These are phyloP conservation scores for Notocelia uddmanniana DNA, from an alignment of 2,888 invertebrate species.

Conservation along the genomic window DNA sequence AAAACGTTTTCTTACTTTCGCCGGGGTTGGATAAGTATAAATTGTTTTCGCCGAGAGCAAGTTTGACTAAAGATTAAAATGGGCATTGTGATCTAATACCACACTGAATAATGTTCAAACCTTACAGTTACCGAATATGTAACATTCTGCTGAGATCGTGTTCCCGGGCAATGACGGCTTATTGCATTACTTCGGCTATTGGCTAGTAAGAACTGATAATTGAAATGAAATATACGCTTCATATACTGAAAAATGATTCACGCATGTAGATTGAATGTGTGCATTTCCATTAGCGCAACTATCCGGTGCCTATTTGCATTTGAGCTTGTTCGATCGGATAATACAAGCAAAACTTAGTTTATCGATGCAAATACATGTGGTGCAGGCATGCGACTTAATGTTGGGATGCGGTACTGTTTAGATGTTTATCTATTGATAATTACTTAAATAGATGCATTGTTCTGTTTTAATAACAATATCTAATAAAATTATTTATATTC, in stretches of 20 bases:
- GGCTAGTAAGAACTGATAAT: too few relatives aligned
- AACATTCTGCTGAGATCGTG: not conserved
- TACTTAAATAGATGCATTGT: not conserved
- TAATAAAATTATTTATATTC: too few relatives aligned
- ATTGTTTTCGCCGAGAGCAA: not conserved
- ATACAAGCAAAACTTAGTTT: slow-evolving; percentile 44
- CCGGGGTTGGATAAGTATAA: not conserved
- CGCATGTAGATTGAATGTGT: slow-evolving; percentile 7
- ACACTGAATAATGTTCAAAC: not conserved
- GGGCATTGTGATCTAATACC: not conserved
- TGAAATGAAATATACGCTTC: not conserved
- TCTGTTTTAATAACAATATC: not conserved
- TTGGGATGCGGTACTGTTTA: slow-evolving; percentile 16
- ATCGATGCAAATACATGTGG: slow-evolving; percentile 40
- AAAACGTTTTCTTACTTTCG: not conserved
- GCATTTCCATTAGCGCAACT: slow-evolving; percentile 36
- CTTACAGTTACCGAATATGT: not conserved
- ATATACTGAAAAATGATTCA: slow-evolving; percentile 16
- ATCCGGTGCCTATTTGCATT: slow-evolving; percentile 42
- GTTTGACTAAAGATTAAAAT: not conserved
- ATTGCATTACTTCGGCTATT: too few relatives aligned
- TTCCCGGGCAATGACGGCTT: not conserved
- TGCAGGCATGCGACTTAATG: slow-evolving; percentile 10
- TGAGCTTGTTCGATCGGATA: slow-evolving; percentile 39
- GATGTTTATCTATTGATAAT: not conserved